A percentile compares a stretch with the other conserved stretches of the same genome.
phyloP scores from a whole-genome alignment of 2,797 vertebrate species.

The Acomys russatus region DNA sequence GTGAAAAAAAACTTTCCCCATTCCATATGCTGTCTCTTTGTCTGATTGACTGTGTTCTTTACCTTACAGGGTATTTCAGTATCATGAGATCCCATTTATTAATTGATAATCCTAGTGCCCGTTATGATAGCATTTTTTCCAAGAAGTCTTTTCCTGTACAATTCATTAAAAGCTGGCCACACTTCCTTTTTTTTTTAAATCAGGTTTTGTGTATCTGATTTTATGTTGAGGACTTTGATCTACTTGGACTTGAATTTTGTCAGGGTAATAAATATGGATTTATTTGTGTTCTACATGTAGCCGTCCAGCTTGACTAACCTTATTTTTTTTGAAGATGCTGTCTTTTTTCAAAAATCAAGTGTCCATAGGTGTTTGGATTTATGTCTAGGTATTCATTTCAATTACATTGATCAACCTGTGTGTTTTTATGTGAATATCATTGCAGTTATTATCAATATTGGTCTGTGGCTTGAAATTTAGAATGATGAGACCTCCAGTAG shows the following conservation, averaged over 20 bases:
- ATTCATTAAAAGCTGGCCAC: neutral
- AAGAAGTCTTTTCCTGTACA: neutral
- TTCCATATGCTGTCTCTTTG: neutral
- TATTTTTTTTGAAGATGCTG: neutral
- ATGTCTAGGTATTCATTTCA: neutral
- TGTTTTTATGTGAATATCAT: neutral
- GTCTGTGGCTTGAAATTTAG: neutral
- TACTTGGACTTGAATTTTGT: neutral
- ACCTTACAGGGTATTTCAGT: neutral
- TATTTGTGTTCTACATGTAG: neutral
- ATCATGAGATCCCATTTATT: neutral
- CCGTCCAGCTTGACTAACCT: neutral
- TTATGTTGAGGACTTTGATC: neutral
- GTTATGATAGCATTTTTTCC: neutral
- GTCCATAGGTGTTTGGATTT: neutral
- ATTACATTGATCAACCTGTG: neutral
- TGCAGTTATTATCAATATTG: neutral
- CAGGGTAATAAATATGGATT: neutral
- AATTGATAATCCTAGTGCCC: neutral
- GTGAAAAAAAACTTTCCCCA: neutral
- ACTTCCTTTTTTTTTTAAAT: neutral
- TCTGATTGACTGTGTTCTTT: neutral
- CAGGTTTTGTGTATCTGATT: neutral
- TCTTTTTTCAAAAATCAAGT: neutral
- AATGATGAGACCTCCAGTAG: neutral